Base-by-base conservation (phyloP, 2,113 vertebrate genomes). In the Oostethus manadensis region DNA sequence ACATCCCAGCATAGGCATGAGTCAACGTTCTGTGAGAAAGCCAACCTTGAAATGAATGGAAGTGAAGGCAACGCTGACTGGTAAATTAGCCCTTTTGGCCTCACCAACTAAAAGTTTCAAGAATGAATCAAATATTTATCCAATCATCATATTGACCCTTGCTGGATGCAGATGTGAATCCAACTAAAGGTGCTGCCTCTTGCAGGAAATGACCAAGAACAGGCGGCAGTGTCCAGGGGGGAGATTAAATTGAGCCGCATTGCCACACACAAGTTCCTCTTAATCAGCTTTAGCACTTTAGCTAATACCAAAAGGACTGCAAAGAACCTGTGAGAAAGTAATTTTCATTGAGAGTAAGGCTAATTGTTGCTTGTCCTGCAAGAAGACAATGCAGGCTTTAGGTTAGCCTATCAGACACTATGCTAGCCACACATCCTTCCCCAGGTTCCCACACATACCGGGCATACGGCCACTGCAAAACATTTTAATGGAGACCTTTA, bases 241-340 rank as follows among this genome's bases (percentile, higher is more conserved):
- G 64, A 67, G 70, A 78, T 77, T 74, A 54, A 48, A 75, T 42
- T 70, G 66, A 77, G 79, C 80, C 58, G 65, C 62, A 50, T 72
- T 79, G 73, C 74, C 47, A 64, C 80, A 82, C 74, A 80, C 48
- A 82, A 82, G 70, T 57, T 23, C 71, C 50, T 48, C 56, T 67
- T 88, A 88, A 90, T 89, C 86, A 85, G 80, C 80, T 89, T 86
- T 81, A 81, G 74, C 78, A 81, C 74, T 87, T 77, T 70, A 56
- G 73, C 72, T 86, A 86, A 89, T 86, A 76, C 86, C 74, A 50
- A 68, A 73, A 77, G 53, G 46, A 79, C 65, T 65, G 78, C 69
- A 78, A 83, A 88, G 79, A 71, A 81, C 67, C 81, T 84, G 86
- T 89, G 89, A 82, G 86, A 89, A 87, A 87, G 74, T 64, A 13